Conservation (phyloP, 2,888 invertebrate genomes). For the Pachymerium ferrugineum region DNA sequence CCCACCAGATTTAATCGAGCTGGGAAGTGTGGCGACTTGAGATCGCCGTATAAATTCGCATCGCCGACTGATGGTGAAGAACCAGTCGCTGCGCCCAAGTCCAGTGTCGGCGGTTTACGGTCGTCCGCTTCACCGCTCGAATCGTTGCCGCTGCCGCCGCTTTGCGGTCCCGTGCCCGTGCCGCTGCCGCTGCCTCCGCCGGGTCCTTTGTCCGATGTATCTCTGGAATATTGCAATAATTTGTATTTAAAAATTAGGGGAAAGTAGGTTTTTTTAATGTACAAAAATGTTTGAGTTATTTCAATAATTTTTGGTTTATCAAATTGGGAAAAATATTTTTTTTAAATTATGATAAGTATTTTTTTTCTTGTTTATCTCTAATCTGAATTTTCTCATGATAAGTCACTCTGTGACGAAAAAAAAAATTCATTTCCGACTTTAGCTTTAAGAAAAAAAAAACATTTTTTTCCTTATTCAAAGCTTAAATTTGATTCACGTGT, state of each 20-base stretch:
- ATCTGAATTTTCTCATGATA: too few species aligned
- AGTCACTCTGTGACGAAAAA: too few species aligned
- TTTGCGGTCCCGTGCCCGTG: slow-evolving; percentile 30
- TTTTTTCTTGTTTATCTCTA: too few species aligned
- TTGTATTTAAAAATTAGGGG: not conserved
- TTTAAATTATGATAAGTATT: too few species aligned
- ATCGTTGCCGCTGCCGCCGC: slow-evolving; percentile 34
- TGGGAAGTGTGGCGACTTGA: slow-evolving; percentile 38
- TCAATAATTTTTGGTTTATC: too few species aligned
- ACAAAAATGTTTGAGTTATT: too few species aligned
- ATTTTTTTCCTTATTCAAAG: too few species aligned
- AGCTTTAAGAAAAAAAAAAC: too few species aligned
- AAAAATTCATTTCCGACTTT: too few species aligned
- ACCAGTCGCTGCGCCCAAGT: not conserved
- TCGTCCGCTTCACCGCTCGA: slow-evolving; percentile 35
- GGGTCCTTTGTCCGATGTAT: slow-evolving; percentile 30
- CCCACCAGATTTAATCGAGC: slow-evolving; percentile 40
- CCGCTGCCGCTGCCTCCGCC: slow-evolving; percentile 30
- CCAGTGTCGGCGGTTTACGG: slow-evolving; percentile 29
- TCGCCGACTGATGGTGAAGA: not conserved
- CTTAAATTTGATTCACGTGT: too few species aligned
- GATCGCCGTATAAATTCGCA: slow-evolving; percentile 35
- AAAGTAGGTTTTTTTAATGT: too few species aligned
- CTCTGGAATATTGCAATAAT: slow-evolving; percentile 1
- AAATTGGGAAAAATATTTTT: too few species aligned